phyloP scores from a whole-genome alignment of 2,888 invertebrate species.

The Branchellion lobata region DNA sequence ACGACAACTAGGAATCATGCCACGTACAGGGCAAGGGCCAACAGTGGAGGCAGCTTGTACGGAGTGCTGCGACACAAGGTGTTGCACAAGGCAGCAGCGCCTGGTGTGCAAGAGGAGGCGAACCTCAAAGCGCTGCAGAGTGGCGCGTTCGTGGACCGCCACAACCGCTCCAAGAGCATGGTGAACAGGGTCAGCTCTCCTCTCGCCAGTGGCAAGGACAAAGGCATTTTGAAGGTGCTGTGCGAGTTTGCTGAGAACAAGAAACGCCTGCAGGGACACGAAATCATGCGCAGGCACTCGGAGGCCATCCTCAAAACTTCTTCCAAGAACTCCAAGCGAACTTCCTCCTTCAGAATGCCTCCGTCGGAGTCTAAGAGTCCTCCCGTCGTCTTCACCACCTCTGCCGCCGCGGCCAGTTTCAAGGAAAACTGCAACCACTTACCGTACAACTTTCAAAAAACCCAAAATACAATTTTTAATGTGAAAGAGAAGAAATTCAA shows the following conservation, averaged over 20 bases:
- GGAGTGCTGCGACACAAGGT: conserved; percentile 49
- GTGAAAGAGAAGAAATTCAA: neutral
- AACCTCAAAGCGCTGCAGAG: neutral
- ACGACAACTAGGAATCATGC: too few species aligned
- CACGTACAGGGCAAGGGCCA: conserved; percentile 49
- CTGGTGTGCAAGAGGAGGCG: neutral
- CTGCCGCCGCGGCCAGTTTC: neutral
- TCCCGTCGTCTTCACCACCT: too few species aligned
- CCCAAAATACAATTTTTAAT: neutral
- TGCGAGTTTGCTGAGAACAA: conserved; percentile 50
- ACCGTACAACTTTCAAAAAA: neutral
- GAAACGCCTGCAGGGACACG: conserved; percentile 40
- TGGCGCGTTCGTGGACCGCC: neutral
- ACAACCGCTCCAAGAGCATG: conserved; percentile 50
- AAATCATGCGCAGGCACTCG: conserved; percentile 40
- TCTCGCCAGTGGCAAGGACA: conserved; percentile 42
- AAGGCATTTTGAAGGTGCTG: conserved; percentile 48
- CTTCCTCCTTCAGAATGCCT: neutral
- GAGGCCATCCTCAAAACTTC: conserved; percentile 30
- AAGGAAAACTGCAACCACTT: neutral
- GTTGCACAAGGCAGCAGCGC: conserved; percentile 39
- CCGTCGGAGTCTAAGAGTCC: neutral
- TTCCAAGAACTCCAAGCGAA: neutral
- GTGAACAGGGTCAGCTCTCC: conserved; percentile 47
- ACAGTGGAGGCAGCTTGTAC: conserved; percentile 50